Evolutionary conservation across 2,888 invertebrate genomes (phyloP).

Genomic region (Plagodis pulveraria): DNA sequence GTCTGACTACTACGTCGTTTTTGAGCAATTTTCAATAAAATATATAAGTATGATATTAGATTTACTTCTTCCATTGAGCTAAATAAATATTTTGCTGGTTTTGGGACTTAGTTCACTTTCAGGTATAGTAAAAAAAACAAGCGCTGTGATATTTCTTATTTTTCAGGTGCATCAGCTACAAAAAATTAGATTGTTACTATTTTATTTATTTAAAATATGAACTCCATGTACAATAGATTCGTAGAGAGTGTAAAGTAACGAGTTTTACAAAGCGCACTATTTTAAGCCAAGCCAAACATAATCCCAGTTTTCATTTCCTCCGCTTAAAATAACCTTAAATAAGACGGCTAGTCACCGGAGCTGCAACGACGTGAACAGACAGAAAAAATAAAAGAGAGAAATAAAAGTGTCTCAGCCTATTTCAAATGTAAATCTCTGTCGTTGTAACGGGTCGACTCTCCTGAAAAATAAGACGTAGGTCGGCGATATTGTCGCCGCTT

Average conservation of each 20-base stretch:
- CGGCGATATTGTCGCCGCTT: slow-evolving; percentile 71
- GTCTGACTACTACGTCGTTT: too few species aligned
- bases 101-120: too few species aligned
- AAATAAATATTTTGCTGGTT: too few species aligned
- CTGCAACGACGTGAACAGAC: slow-evolving; percentile 47
- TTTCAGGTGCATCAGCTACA: too few species aligned
- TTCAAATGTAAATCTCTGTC: slow-evolving; percentile 79
- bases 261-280: background rate
- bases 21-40: too few species aligned
- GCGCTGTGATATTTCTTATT: too few species aligned
- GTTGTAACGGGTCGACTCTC: slow-evolving; percentile 72
- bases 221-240: background rate
- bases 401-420: slow-evolving; percentile 73
- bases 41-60: too few species aligned
- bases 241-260: background rate
- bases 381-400: slow-evolving; percentile 64
- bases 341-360: slow-evolving; percentile 27
- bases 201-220: too few species aligned
- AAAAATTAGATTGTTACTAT: too few species aligned
- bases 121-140: too few species aligned
- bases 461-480: slow-evolving; percentile 76
- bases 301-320: slow-evolving; percentile 18
- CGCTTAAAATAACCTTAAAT: slow-evolving; percentile 22
- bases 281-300: background rate
- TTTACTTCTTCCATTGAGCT: too few species aligned